Evolutionary conservation across 2,113 vertebrate species (phyloP).

Genomic region (Phylloscopus whistleri): DNA sequence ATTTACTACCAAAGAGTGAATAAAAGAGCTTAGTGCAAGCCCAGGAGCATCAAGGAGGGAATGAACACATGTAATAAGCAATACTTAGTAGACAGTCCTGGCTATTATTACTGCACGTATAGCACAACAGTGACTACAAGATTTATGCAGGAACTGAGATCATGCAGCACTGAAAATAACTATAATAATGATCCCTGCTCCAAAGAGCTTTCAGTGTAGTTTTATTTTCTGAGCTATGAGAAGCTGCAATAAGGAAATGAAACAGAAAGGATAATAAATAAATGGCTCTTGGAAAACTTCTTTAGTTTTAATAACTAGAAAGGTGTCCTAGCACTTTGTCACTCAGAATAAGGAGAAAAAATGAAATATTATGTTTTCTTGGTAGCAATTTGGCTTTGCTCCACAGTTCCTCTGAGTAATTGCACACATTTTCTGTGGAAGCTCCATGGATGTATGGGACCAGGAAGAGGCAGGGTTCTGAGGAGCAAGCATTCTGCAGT

Average conservation of each 20-base stretch:
- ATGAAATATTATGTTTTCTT: neutral
- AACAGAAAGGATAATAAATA: conserved; percentile 35
- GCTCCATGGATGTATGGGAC: neutral
- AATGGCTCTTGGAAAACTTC: neutral
- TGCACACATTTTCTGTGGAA: neutral
- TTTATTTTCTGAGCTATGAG: conserved; percentile 21
- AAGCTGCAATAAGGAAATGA: conserved; percentile 32
- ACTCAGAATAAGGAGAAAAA: neutral
- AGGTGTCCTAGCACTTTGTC: neutral
- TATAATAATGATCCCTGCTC: neutral
- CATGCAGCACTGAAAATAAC: conserved; percentile 17
- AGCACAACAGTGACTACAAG: neutral
- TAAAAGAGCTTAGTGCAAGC: neutral
- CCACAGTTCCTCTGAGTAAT: neutral
- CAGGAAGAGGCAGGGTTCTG: neutral
- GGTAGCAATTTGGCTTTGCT: neutral
- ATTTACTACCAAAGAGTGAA: neutral
- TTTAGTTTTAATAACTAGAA: conserved; percentile 30
- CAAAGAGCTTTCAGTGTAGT: conserved; percentile 10
- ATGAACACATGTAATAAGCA: neutral
- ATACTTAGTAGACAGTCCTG: neutral
- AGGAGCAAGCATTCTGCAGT: neutral
- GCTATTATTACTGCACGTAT: neutral
- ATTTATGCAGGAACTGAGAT: conserved; percentile 47
- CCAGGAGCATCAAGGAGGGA: neutral